Percentiles rank a stretch among this genome's conserved stretches.
These are phyloP conservation scores for Artibeus lituratus DNA, from an alignment of 2,797 vertebrate species.

Conservation along the genomic window DNA sequence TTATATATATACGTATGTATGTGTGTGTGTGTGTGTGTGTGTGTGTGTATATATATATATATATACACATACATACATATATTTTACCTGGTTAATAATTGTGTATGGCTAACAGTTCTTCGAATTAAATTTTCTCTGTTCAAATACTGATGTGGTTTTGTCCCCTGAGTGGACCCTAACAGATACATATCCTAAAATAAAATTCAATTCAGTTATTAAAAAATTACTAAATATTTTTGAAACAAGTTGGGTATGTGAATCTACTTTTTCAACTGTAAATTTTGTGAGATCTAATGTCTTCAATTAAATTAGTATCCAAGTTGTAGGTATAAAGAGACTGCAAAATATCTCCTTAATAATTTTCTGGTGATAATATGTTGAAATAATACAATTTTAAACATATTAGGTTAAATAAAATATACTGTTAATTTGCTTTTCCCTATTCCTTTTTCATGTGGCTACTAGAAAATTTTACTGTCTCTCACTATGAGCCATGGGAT, in stretches of 20 bases:
- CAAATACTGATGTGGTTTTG: not conserved
- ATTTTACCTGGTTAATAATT: not conserved
- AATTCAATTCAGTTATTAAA: not conserved
- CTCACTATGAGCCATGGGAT: not conserved
- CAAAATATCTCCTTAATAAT: not conserved
- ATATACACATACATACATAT: no score
- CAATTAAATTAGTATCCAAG: not conserved
- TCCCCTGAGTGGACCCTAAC: not conserved
- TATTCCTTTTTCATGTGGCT: not conserved
- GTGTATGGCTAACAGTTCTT: not conserved
- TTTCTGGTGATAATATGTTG: not conserved
- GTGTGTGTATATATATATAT: no score
- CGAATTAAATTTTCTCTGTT: not conserved
- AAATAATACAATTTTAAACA: not conserved
- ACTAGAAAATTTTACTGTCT: not conserved
- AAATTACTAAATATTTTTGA: conserved; percentile 15
- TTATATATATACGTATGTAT: no score
- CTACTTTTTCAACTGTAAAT: not conserved
- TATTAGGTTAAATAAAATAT: not conserved
- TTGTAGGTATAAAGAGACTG: not conserved
- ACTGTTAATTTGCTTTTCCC: not conserved
- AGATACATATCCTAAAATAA: not conserved
- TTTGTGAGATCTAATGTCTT: conserved; percentile 13
- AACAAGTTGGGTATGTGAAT: not conserved
- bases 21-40: no score